Conservation (phyloP, 2,113 vertebrate species). For the Alethe castanea region DNA sequence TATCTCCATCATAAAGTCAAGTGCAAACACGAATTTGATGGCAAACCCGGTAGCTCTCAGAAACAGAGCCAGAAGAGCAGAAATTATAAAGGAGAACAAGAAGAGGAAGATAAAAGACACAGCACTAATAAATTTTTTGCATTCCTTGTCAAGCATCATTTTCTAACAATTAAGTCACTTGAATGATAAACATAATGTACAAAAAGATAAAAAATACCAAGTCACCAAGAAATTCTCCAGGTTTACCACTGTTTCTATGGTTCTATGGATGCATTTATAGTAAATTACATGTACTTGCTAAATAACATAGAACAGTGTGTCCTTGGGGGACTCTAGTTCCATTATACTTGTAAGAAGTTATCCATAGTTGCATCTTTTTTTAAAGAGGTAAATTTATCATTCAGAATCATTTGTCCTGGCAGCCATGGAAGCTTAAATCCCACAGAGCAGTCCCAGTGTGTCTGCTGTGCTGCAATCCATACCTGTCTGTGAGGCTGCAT, state of each 20-base stretch:
- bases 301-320: not conserved
- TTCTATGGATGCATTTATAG: not conserved
- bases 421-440: not conserved
- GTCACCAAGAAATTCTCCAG: not conserved
- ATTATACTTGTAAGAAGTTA: not conserved
- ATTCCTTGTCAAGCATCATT: not conserved
- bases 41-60: not conserved
- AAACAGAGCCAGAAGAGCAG: not conserved
- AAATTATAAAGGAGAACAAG: not conserved
- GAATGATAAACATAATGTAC: not conserved
- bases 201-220: not conserved
- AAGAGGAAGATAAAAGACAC: not conserved
- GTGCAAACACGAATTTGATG: not conserved
- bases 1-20: slow-evolving; percentile 23
- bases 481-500: not conserved
- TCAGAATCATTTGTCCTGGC: not conserved
- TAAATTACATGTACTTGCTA: not conserved
- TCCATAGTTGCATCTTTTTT: not conserved
- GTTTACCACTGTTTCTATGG: not conserved
- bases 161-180: not conserved
- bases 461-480: not conserved
- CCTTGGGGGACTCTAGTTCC: not conserved
- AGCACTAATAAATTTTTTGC: not conserved
- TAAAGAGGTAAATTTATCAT: not conserved
- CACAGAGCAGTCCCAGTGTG: not conserved